These are phyloP conservation scores for Cactoblastis cactorum DNA, from an alignment of 2,888 invertebrate genomes.

Conservation along the genomic window DNA sequence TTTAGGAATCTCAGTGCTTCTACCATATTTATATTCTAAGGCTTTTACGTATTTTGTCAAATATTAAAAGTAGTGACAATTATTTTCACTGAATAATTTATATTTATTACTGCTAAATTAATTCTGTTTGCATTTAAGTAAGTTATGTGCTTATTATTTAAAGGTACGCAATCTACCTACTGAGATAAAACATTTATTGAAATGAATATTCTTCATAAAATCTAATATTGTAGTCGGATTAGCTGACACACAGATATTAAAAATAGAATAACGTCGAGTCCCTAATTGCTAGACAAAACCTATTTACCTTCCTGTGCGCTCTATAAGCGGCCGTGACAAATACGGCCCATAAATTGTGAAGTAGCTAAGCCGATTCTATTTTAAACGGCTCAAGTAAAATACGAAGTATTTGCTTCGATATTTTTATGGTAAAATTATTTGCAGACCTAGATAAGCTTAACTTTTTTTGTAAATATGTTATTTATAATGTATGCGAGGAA, in stretches of 20 bases:
- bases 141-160: no score
- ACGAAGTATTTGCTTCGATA: constrained; percentile 7
- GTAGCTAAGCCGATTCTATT: constrained; percentile 5
- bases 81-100: no score
- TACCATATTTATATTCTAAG: no score
- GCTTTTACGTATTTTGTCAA: no score
- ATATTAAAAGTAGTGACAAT: no score
- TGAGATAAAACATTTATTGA: neutral
- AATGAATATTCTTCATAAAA: no score
- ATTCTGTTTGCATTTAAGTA: no score
- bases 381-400: constrained; percentile 7
- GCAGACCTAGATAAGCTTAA: neutral
- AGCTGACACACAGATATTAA: neutral
- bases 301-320: neutral
- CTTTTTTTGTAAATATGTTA: neutral
- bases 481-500: no score
- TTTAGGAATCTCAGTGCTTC: neutral
- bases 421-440: constrained; percentile 3
- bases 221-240: neutral
- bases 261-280: neutral
- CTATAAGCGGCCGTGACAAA: constrained; percentile 6
- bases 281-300: constrained; percentile 8
- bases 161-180: no score
- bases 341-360: constrained; percentile 7
- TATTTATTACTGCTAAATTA: no score